Evolutionary conservation across 1,140 invertebrate genomes (phyloP).

Genomic region (Reticulitermes speratus): DNA sequence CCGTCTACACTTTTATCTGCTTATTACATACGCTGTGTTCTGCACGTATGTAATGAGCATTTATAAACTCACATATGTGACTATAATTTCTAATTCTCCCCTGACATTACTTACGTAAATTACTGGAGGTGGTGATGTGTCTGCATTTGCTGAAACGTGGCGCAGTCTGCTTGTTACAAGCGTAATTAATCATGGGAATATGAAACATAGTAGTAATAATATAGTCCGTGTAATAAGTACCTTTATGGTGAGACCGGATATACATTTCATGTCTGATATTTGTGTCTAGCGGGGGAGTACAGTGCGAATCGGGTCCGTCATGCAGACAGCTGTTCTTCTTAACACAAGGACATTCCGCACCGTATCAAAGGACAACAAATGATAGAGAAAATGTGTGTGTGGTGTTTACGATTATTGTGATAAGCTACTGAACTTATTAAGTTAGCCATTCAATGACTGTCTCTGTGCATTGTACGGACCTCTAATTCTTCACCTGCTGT

Average conservation of each 20-base stretch:
- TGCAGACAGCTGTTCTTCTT: no score
- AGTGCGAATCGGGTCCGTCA: no score
- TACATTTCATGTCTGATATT: neutral
- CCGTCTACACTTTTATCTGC: neutral
- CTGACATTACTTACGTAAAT: neutral
- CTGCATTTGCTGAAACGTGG: neutral
- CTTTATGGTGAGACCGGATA: neutral
- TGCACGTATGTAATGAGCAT: neutral
- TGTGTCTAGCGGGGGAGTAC: neutral
- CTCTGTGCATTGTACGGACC: no score
- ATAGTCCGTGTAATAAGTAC: neutral
- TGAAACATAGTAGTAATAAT: neutral
- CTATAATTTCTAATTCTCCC: neutral
- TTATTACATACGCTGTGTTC: neutral
- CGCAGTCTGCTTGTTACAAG: neutral
- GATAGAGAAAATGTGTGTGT: no score
- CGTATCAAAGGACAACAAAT: no score
- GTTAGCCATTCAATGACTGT: no score
- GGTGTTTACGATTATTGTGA: no score
- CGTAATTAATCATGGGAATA: constrained; percentile 13
- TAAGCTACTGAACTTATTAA: no score
- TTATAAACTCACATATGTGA: neutral
- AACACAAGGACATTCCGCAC: no score
- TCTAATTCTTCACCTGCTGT: no score
- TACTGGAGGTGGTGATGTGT: neutral